Evolutionary conservation across 1,140 invertebrate species (phyloP), one percentile per base, ranked within the genome.

Genomic region (Neuroterus valhalla): DNA sequence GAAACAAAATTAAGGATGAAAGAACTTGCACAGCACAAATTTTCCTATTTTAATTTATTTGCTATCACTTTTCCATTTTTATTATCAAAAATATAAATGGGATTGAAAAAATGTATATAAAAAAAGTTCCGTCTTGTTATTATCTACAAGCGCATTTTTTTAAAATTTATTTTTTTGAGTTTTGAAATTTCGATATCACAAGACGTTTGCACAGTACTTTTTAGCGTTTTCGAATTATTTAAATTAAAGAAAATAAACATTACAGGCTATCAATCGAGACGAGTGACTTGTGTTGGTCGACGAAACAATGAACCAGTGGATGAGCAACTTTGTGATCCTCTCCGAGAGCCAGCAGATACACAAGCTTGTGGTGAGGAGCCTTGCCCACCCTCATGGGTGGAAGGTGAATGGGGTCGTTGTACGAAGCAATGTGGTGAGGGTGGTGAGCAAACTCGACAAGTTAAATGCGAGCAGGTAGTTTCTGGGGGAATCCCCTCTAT

Each of bases 381-480:
- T 0, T 98, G 97, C 89, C 92, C 95, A n/a, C 92, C 97, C 0
- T 92, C 93, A 69, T 99, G 97, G 97, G 90, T 94, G 43, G 92
- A 93, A 42, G 93, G 94, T 23, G 92, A 94, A 1, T 98, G 97
- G 97, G 91, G 93, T 12, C 89, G 92, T n/a, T 99, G 97, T 85
- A 95, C 93, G 23, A 93, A 94, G 76, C 92, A 92, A 5, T 98
- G 97, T 84, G 96, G 96, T 3, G 90, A 92, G 3, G 95, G 94
- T 74, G 95, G 93, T 77, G 92, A 91, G 50, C 93, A 94, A 81
- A 93, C 91, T 4, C 88, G 95, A 75, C 90, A 93, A 78, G 93
- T 98, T 2, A 94, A 92, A 84, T 98, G 96, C 87, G 93, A 95
- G 83, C 94, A 95, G 88, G 91, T 94, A 68, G 92, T 95, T 23